A percentile compares a stretch with the other conserved stretches of the same genome.
Conservation (phyloP, 1,140 invertebrate species). For the Platyscapa corneri region DNA sequence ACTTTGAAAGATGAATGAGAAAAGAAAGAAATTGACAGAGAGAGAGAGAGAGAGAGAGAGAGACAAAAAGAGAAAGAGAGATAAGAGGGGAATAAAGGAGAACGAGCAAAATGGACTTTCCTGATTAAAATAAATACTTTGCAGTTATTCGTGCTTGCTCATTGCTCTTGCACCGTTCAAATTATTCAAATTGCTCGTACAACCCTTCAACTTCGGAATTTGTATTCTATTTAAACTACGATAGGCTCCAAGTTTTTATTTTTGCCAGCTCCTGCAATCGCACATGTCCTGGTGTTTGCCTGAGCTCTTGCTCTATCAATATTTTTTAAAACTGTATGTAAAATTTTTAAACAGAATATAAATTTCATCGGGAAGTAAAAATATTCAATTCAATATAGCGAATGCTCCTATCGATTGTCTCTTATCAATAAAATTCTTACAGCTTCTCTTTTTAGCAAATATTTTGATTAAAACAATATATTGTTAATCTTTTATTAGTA, state of each 20-base stretch:
- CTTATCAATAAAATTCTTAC: no score
- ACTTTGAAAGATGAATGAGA: not conserved
- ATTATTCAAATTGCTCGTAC: conserved; percentile 20
- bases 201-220: not conserved
- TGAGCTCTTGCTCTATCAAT: not conserved
- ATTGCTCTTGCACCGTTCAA: not conserved
- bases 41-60: conserved; percentile 15
- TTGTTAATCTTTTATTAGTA: no score
- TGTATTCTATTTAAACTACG: not conserved
- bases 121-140: conserved; percentile 24
- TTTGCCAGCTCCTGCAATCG: no score
- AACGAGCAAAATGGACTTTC: not conserved
- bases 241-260: not conserved
- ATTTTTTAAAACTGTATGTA: not conserved
- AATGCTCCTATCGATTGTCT: no score
- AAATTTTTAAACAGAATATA: not conserved
- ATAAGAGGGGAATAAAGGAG: not conserved
- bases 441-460: no score
- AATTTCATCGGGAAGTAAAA: not conserved
- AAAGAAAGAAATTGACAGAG: not conserved
- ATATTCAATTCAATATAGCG: no score
- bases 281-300: no score
- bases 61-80: not conserved
- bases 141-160: not conserved
- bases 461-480: no score